Percentiles rank a stretch among this genome's conserved stretches.
These are phyloP conservation scores for Brachionus angularis DNA, from an alignment of 1,140 invertebrate species.

Conservation along the genomic window DNA sequence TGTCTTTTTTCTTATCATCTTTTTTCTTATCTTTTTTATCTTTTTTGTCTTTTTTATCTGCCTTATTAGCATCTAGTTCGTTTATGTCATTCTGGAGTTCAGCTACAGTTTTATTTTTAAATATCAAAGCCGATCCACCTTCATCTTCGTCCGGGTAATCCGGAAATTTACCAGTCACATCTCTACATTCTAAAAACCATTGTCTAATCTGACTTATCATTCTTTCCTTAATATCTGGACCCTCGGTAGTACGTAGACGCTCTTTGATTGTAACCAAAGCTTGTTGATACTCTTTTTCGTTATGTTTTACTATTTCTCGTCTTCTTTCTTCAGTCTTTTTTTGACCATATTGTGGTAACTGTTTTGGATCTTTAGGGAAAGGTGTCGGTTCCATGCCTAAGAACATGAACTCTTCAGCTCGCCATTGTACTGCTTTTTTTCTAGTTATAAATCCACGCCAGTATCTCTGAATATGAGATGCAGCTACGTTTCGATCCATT, in stretches of 20 bases:
- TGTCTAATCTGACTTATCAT: slow-evolving; percentile 71
- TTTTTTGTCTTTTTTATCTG: slow-evolving; percentile 52
- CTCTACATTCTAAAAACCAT: slow-evolving; percentile 67
- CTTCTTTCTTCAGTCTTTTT: slow-evolving; percentile 51
- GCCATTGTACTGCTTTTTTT: slow-evolving; percentile 52
- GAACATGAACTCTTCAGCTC: slow-evolving; percentile 73
- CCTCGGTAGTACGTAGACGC: slow-evolving; percentile 58
- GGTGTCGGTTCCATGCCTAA: slow-evolving; percentile 65
- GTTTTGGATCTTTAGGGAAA: slow-evolving; percentile 26
- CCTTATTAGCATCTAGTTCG: slow-evolving; percentile 50
- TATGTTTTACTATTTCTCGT: slow-evolving; percentile 58
- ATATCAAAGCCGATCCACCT: slow-evolving; percentile 76
- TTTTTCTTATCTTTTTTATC: slow-evolving; percentile 50
- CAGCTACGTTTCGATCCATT: slow-evolving; percentile 54
- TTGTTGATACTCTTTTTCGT: slow-evolving; percentile 65
- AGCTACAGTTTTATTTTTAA: slow-evolving; percentile 62
- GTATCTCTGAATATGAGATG: slow-evolving; percentile 55
- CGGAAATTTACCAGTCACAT: slow-evolving; percentile 75
- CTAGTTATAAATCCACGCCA: slow-evolving; percentile 55
- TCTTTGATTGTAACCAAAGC: slow-evolving; percentile 58
- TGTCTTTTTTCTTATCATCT: slow-evolving; percentile 53
- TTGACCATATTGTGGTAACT: slow-evolving; percentile 55
- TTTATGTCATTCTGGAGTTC: slow-evolving; percentile 57
- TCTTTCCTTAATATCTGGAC: slow-evolving; percentile 68
- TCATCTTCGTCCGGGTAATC: slow-evolving; percentile 83